These are phyloP conservation scores for Spisula subtruncata DNA, from an alignment of 2,888 invertebrate species.

Conservation along the genomic window DNA sequence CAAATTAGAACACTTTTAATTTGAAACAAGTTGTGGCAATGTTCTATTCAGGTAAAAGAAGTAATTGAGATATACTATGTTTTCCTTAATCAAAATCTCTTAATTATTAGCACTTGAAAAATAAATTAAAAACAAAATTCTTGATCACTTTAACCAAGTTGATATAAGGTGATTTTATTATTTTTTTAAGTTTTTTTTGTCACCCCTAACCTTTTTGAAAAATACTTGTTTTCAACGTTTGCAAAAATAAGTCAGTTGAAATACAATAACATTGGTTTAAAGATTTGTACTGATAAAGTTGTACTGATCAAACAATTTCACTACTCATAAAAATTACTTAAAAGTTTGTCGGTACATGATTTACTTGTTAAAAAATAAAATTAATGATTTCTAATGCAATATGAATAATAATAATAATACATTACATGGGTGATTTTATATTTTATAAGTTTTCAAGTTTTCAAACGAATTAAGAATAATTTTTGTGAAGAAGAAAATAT, in stretches of 20 bases:
- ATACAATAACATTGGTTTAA: not conserved
- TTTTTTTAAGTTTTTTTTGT: not conserved
- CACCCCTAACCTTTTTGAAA: not conserved
- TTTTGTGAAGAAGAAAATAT: not conserved
- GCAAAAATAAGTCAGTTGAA: not conserved
- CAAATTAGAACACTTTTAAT: too few species aligned
- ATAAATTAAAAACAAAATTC: not conserved
- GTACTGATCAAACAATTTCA: not conserved
- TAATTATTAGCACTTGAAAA: not conserved
- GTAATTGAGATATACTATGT: not conserved
- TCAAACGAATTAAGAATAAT: not conserved
- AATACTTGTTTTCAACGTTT: not conserved
- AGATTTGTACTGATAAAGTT: not conserved
- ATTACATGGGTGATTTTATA: not conserved
- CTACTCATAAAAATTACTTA: not conserved
- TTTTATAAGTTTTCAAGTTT: not conserved
- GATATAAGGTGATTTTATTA: not conserved
- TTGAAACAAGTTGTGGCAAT: too few species aligned
- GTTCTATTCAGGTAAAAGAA: too few species aligned
- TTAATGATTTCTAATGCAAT: not conserved
- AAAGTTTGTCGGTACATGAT: not conserved
- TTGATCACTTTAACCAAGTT: not conserved
- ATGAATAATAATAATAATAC: not conserved
- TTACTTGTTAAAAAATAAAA: not conserved
- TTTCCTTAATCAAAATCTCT: not conserved